Percentiles rank a stretch among this genome's conserved stretches.
Conservation (phyloP, 1,140 invertebrate genomes). For the Dreissena rostriformis region DNA sequence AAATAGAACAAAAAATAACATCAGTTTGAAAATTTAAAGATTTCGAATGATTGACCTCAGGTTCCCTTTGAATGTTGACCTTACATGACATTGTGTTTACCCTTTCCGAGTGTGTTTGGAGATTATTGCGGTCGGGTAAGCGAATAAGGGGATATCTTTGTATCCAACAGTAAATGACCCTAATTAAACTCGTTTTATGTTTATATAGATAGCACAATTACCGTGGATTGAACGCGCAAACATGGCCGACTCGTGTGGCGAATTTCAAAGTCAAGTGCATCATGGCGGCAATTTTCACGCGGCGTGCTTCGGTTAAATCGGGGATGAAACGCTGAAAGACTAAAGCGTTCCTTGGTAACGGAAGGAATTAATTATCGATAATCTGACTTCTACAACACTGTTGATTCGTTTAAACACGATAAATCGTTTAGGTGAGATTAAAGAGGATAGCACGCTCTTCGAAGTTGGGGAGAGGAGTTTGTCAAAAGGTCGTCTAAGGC, state of each 20-base stretch:
- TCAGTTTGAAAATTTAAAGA: too few relatives aligned
- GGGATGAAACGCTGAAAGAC: background rate
- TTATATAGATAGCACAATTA: conserved; percentile 10
- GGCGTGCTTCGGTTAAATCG: background rate
- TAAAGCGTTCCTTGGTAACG: conserved; percentile 36
- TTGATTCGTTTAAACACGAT: conserved; percentile 46
- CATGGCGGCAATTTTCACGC: background rate
- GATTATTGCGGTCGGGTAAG: too few relatives aligned
- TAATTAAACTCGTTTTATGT: background rate
- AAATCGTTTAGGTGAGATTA: conserved; percentile 48
- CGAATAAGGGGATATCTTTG: background rate
- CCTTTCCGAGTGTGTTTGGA: too few relatives aligned
- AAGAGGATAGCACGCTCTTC: conserved; percentile 22
- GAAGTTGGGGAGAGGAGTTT: conserved; percentile 19
- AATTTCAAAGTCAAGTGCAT: background rate
- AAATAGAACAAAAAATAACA: too few relatives aligned
- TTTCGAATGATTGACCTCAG: too few relatives aligned
- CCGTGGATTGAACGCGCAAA: background rate
- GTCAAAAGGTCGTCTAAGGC: background rate
- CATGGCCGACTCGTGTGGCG: background rate
- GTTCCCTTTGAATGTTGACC: too few relatives aligned
- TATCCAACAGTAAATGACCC: background rate
- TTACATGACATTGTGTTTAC: too few relatives aligned
- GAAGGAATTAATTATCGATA: conserved; percentile 48
- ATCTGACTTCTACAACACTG: conserved; percentile 45